These are phyloP conservation scores for Xiphophorus hellerii DNA, from an alignment of 2,113 vertebrate species.

Conservation along the genomic window DNA sequence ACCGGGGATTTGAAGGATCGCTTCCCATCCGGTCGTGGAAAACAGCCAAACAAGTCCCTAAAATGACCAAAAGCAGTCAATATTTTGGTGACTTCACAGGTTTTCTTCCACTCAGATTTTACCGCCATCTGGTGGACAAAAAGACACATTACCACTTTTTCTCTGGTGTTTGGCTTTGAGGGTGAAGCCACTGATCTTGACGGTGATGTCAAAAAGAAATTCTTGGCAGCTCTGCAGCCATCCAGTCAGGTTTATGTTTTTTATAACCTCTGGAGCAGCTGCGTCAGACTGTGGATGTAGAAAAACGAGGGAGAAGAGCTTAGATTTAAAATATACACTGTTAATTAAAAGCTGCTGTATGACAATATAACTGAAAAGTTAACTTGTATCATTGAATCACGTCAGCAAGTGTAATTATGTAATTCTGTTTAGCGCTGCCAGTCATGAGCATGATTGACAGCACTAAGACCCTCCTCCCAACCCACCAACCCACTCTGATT, in stretches of 20 bases:
- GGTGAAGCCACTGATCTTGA: constrained; percentile 55
- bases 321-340: not conserved
- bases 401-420: too few species aligned
- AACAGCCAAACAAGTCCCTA: constrained; percentile 66
- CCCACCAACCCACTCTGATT: too few species aligned
- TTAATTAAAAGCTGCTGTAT: too few species aligned
- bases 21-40: constrained; percentile 56
- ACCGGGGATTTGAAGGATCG: constrained; percentile 31
- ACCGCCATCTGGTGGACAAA: constrained; percentile 56
- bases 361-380: too few species aligned
- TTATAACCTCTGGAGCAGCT: constrained; percentile 63
- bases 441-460: too few species aligned
- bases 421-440: too few species aligned
- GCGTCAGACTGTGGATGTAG: constrained; percentile 59
- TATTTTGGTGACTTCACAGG: not conserved
- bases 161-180: constrained; percentile 6
- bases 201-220: constrained; percentile 64
- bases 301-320: not conserved
- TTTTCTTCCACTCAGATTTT: not conserved
- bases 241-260: constrained; percentile 64
- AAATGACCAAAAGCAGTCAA: constrained; percentile 11
- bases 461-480: too few species aligned
- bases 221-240: constrained; percentile 75
- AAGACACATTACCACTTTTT: constrained; percentile 57
- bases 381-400: too few species aligned